A percentile compares a stretch with the other conserved stretches of the same genome.
Conservation (phyloP, 2,797 vertebrate genomes). For the Channa striata region DNA sequence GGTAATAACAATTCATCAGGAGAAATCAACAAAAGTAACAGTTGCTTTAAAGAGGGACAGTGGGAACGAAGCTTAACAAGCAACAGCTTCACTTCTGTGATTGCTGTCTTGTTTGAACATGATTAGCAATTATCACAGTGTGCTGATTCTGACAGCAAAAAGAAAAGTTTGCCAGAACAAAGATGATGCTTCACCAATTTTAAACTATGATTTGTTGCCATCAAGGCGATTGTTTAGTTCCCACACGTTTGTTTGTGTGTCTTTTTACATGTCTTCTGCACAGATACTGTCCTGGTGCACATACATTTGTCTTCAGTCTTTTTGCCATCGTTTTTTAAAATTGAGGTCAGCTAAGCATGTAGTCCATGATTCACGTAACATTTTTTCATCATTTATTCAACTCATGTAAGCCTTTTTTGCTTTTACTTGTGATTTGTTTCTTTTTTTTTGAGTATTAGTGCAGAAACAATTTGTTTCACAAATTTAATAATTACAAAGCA, state of each 20-base stretch:
- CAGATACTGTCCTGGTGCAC: neutral
- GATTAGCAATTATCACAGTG: constrained; percentile 24
- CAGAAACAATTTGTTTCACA: neutral
- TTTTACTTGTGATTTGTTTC: neutral
- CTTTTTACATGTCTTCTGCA: neutral
- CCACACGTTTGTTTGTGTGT: neutral
- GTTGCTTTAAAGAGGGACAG: constrained; percentile 12
- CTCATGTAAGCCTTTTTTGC: neutral
- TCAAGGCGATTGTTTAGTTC: neutral
- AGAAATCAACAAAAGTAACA: constrained; percentile 13
- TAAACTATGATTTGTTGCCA: neutral
- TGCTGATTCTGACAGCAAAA: constrained; percentile 10
- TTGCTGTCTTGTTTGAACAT: constrained; percentile 27
- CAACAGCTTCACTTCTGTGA: constrained; percentile 12
- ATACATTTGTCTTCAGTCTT: neutral
- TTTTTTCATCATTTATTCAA: neutral
- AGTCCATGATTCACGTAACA: neutral
- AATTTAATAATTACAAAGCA: too few relatives aligned
- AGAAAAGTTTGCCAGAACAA: constrained; percentile 1
- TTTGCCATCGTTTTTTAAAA: neutral
- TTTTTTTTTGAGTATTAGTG: neutral
- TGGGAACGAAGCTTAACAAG: constrained; percentile 1
- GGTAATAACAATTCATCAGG: constrained; percentile 9
- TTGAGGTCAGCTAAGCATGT: neutral
- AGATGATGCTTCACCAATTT: neutral